Percentiles rank a stretch among this genome's conserved stretches.
Conservation (phyloP, 2,888 invertebrate genomes). For the Rambutsinella grinnellia region DNA sequence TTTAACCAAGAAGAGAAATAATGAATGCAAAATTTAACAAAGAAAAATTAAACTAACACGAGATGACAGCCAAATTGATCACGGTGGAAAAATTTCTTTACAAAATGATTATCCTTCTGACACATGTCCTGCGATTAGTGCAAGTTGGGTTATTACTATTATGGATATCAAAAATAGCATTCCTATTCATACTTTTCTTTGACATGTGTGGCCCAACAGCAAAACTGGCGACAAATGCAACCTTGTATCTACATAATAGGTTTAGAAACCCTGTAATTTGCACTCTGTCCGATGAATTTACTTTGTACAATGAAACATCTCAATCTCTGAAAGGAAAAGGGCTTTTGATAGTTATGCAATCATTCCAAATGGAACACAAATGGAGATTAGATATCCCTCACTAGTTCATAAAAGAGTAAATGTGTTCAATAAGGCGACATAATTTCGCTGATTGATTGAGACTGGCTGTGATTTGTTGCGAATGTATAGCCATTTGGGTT, state of each 20-base stretch:
- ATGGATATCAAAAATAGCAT: no score
- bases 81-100: no score
- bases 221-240: neutral
- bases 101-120: no score
- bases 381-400: constrained; percentile 4
- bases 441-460: no score
- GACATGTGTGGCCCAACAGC: neutral
- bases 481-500: neutral
- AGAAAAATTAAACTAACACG: no score
- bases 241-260: neutral
- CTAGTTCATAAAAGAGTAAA: neutral
- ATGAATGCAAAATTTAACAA: neutral
- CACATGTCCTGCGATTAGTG: no score
- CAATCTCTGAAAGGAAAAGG: neutral
- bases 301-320: no score
- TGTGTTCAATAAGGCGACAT: no score
- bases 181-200: neutral
- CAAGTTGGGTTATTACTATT: no score
- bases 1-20: neutral
- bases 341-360: constrained; percentile 1
- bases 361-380: constrained; percentile 9
- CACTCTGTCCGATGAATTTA: neutral
- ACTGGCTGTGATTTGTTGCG: neutral
- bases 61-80: no score
- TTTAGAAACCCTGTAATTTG: neutral